Conservation (phyloP, 2,113 vertebrate genomes). For the Tenebrosternarchus preto region DNA sequence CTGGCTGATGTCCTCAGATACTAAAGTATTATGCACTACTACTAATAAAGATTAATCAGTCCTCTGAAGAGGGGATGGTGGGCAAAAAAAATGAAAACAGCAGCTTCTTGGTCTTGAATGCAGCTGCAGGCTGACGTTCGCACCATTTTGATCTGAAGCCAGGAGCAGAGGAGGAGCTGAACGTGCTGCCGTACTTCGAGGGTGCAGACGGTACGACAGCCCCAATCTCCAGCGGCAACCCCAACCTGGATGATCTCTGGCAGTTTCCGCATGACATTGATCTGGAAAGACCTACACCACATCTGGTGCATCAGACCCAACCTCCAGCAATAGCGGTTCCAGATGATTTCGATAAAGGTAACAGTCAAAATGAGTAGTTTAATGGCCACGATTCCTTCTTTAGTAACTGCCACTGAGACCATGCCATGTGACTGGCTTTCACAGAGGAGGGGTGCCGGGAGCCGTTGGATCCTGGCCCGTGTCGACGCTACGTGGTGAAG, state of each 20-base stretch:
- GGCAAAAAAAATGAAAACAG: too few species aligned
- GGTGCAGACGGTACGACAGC: not conserved
- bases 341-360: conserved; percentile 33
- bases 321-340: not conserved
- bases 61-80: too few species aligned
- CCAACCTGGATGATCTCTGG: conserved; percentile 10
- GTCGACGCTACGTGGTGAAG: conserved; percentile 75
- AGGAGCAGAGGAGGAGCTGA: not conserved
- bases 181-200: not conserved
- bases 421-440: not conserved
- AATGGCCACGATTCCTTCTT: too few species aligned
- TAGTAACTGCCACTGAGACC: not conserved
- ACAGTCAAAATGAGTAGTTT: not conserved
- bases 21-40: too few species aligned
- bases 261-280: not conserved
- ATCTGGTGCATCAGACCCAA: not conserved
- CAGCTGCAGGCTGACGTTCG: not conserved
- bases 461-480: conserved; percentile 77
- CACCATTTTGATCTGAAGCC: conserved; percentile 5
- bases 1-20: too few species aligned
- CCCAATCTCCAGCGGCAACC: not conserved
- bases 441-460: conserved; percentile 73
- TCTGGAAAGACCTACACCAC: not conserved
- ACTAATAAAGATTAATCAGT: too few species aligned
- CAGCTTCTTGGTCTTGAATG: too few species aligned